Evolutionary conservation across 2,797 vertebrate genomes (phyloP), one percentile per base, ranked within the genome.

Genomic region (Choloepus didactylus): DNA sequence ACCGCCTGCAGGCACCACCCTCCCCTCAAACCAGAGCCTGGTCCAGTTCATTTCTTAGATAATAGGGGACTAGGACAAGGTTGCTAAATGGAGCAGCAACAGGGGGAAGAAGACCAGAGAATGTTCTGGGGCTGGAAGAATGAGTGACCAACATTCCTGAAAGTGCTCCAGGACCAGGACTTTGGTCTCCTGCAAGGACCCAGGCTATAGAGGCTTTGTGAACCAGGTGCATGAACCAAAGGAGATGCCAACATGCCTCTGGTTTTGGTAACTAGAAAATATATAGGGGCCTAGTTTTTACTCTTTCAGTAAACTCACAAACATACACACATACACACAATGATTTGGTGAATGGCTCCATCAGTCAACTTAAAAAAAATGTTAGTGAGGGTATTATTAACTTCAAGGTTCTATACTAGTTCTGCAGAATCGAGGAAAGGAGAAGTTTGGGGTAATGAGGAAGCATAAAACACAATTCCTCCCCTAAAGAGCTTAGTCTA

Each of bases 261-360:
- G n/a, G 54, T 25, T 70, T 59, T 77, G 76, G 41, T 44, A 12
- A 31, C 64, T 16, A 70, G 6, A 12, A 38, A 8, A 51, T 72
- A 41, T 3, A 66, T 16, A 54, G 51, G 16, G 12, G 5, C 19
- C 21, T 38, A 25, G 51, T 51, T 80, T 49, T 44, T 9, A 41
- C 3, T 49, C 49, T 2, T 72, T 82, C 31, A 1, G 25, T 5
- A 62, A 51, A 56, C n/a, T 54, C 60, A 29, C 5, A 11, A 25
- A 41, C 2, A 41, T 0, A 29, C 3, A 21, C 8, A 6, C 0
- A 6, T 5, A 19, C 27, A 54, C 9, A 54, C 6, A 9, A 11
- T 10, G 14, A 0, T 59, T 0, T 31, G 27, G 51, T 9, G 25
- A 85, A 62, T 2, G 35, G 35, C 46, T 59, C 70, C 9, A 41